Percentiles rank a stretch among this genome's conserved stretches.
These are phyloP conservation scores for Macaca mulatta DNA, from an alignment of 2,113 vertebrate species.

Conservation along the genomic window DNA sequence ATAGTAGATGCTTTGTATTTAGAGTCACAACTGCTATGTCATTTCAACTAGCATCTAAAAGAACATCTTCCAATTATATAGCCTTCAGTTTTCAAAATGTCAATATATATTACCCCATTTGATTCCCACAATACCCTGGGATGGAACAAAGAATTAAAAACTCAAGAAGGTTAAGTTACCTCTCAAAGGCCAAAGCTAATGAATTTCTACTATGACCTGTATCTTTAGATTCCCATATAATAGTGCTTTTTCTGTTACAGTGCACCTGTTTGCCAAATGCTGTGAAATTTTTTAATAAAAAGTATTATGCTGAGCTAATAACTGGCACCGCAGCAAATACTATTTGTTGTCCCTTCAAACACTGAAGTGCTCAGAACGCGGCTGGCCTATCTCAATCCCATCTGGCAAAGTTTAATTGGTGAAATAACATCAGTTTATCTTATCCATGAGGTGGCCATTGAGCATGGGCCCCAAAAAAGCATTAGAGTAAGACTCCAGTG, in stretches of 20 bases:
- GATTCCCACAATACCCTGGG: background rate
- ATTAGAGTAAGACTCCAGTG: slow-evolving; percentile 11
- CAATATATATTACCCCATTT: background rate
- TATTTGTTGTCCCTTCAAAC: slow-evolving; percentile 41
- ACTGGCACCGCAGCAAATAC: background rate
- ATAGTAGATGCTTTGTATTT: background rate
- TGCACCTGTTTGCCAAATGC: background rate
- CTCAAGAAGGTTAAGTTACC: background rate
- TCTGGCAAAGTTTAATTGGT: slow-evolving; percentile 13
- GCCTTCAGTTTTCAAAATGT: slow-evolving; percentile 20
- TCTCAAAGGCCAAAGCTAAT: slow-evolving; percentile 42
- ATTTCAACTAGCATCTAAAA: slow-evolving; percentile 16
- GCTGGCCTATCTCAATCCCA: background rate
- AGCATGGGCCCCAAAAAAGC: background rate
- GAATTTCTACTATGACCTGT: background rate
- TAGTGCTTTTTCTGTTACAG: background rate
- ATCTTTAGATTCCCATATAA: background rate
- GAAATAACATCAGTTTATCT: slow-evolving; percentile 32
- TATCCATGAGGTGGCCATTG: background rate
- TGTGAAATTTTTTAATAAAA: background rate
- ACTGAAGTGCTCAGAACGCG: background rate
- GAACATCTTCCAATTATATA: background rate
- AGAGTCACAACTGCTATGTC: slow-evolving; percentile 10
- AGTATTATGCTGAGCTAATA: slow-evolving; percentile 20
- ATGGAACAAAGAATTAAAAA: slow-evolving; percentile 36